Evolutionary conservation across 2,888 invertebrate species (phyloP).

Genomic region (Tanypteryx hageni): DNA sequence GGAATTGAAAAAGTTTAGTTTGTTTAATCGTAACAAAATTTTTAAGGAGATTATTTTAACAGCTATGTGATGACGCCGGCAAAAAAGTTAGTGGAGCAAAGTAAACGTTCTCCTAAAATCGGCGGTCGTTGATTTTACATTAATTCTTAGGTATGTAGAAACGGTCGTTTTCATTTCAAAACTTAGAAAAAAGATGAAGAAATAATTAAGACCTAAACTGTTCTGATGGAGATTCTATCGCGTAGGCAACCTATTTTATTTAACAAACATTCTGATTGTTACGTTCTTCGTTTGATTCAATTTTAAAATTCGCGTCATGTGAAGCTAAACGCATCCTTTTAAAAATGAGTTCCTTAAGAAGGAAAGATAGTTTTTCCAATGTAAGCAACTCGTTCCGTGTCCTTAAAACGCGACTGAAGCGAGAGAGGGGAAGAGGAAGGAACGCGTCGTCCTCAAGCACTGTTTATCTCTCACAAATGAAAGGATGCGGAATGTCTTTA

Average conservation of each 20-base stretch:
- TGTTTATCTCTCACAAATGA: not conserved
- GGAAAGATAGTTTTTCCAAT: not conserved
- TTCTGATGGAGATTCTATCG: no score
- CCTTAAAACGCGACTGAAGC: not conserved
- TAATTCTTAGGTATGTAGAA: not conserved
- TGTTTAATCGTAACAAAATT: not conserved
- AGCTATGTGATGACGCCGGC: no score
- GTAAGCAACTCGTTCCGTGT: not conserved
- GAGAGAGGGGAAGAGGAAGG: not conserved
- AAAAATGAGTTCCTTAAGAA: not conserved
- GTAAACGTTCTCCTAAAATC: not conserved
- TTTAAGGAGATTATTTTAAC: no score
- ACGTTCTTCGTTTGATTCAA: not conserved
- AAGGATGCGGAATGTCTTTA: not conserved
- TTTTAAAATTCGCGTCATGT: not conserved
- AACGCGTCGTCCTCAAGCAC: not conserved
- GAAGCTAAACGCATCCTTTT: not conserved
- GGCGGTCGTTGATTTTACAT: not conserved
- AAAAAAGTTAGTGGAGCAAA: not conserved
- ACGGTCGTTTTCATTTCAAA: not conserved
- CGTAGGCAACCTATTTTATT: not conserved
- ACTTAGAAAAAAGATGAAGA: not conserved
- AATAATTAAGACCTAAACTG: no score
- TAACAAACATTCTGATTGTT: not conserved
- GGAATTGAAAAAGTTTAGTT: not conserved